Evolutionary conservation across 2,113 vertebrate genomes (phyloP).

Genomic region (Scortum barcoo): DNA sequence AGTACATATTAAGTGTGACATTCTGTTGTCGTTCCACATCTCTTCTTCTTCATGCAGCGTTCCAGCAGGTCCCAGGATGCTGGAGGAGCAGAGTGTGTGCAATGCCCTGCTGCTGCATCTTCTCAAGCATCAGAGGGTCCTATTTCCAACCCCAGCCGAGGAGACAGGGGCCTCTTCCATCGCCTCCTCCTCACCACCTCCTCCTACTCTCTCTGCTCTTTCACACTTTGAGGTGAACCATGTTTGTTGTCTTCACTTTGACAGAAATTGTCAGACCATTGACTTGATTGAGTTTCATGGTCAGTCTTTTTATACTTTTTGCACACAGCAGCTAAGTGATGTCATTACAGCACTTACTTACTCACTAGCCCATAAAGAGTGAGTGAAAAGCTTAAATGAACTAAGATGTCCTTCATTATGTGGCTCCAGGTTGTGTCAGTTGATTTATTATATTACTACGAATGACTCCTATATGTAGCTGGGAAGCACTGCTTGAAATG

Average conservation of each 20-base stretch:
- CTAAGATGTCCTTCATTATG: too few species aligned
- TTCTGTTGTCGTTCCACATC: constrained; percentile 4
- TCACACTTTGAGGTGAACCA: constrained; percentile 69
- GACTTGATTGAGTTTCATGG: background rate
- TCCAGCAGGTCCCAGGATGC: constrained; percentile 70
- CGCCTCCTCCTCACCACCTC: constrained; percentile 58
- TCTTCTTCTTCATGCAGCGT: constrained; percentile 60
- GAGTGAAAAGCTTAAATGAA: too few species aligned
- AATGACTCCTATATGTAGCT: too few species aligned
- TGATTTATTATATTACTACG: too few species aligned
- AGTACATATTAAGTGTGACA: background rate
- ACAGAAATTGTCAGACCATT: background rate
- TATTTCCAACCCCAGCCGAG: constrained; percentile 29
- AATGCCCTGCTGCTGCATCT: constrained; percentile 75
- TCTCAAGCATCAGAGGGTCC: constrained; percentile 54
- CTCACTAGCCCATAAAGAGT: background rate
- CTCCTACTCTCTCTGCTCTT: constrained; percentile 59
- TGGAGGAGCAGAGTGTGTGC: constrained; percentile 77
- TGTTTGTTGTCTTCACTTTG: background rate
- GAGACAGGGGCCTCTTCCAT: background rate
- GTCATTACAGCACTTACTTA: too few species aligned
- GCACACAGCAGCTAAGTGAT: background rate
- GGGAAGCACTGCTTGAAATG: too few species aligned
- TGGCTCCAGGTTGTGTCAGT: too few species aligned
- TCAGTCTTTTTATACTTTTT: background rate